Percentiles rank a stretch among this genome's conserved stretches.
These are phyloP conservation scores for Sanderia malayensis DNA, from an alignment of 30 jellyfish, hydroid and myxozoan genomes.

Conservation along the genomic window DNA sequence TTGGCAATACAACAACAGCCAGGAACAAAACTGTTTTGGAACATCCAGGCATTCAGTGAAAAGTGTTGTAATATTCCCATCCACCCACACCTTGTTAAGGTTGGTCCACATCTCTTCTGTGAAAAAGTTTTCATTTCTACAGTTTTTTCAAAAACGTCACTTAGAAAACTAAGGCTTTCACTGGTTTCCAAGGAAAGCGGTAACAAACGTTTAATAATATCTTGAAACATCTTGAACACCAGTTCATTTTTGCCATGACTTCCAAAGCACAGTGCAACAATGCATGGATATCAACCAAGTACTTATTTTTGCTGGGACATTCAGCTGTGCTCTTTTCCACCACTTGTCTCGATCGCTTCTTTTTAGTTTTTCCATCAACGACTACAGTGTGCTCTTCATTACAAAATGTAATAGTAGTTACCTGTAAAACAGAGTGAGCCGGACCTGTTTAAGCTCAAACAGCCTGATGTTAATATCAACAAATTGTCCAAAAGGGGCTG, in stretches of 20 bases:
- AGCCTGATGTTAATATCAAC: no score
- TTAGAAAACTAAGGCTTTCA: neutral
- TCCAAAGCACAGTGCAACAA: constrained; percentile 11
- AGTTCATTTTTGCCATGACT: constrained; percentile 19
- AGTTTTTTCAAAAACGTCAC: constrained; percentile 8
- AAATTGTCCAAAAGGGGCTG: neutral
- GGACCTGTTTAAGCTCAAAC: neutral
- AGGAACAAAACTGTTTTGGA: constrained; percentile 14
- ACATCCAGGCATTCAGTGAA: constrained; percentile 10
- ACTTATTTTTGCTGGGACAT: neutral
- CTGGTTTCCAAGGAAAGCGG: neutral
- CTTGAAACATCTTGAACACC: constrained; percentile 19
- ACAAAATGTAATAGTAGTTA: constrained; percentile 20
- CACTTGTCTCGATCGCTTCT: neutral
- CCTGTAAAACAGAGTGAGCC: constrained; percentile 13
- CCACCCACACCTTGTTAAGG: constrained; percentile 27
- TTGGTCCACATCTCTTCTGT: constrained; percentile 18
- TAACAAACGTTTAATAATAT: neutral
- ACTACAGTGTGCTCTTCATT: neutral
- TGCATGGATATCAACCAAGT: neutral
- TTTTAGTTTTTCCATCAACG: neutral
- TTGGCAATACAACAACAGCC: constrained; percentile 41
- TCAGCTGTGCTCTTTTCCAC: neutral
- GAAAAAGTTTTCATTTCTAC: constrained; percentile 6
- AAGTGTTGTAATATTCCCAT: neutral